Base-by-base conservation (phyloP, 1,140 invertebrate genomes). In the Hylaeus volcanicus region DNA sequence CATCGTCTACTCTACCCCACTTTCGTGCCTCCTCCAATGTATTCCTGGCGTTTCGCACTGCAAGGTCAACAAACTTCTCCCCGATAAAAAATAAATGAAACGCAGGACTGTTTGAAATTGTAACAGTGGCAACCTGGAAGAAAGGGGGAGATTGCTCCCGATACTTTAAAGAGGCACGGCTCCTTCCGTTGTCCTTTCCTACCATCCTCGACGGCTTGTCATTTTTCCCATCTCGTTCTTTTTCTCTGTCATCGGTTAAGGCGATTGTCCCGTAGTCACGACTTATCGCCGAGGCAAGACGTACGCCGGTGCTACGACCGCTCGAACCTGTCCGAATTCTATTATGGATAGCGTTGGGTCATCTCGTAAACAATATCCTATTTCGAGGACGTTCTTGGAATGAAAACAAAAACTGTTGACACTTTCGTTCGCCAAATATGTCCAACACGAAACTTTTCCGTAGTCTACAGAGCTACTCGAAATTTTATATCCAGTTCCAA, bases 21-120 rank as follows among this genome's bases (percentile, higher is more conserved):
- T 87, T 88, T 88, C 80, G 76, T 85, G 79, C 86, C 83, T 85
- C 86, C 80, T 80, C 86, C 82, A 85, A 85, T 88, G 86, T 88
- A 88, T 88, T 88, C 87, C 87, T 88, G 86, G 87, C 87, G 87
- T 88, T 88, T 88, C 86, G 86, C 87, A 81, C 87, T 88, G 87
- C 87, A 88, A 88, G 87, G 87, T 88, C 87, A 88, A 88, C 87
- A 88, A 88, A 88, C 87, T 88, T 88, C 86, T 85, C 83, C 73
- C 85, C 86, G 87, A 88, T 88, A 88, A 88, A 88, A 88, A 88
- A 88, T 84, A 88, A 88, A 88, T 88, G 86, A 88, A 88, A 85
- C 77, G 70, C 82, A 86, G 86, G 85, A 86, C 87, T 88, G 86
- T 86, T 88, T 88, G 87, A 88, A 88, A 88, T 88, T 88, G 87